phyloP scores from a whole-genome alignment of 2,888 invertebrate species.

The Drosophila paracracens region DNA sequence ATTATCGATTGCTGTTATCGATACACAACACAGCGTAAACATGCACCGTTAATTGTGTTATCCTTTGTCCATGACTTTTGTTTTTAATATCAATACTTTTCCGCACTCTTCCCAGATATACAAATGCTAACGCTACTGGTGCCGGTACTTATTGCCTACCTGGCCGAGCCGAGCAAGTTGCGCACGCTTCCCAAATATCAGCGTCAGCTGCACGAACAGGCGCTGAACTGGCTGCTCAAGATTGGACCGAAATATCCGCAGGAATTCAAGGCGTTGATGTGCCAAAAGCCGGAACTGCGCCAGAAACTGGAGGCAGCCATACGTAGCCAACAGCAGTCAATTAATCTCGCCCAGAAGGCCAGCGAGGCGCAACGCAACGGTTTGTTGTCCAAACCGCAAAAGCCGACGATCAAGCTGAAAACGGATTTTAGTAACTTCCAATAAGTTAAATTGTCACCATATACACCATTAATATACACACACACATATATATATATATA shows the following conservation, averaged over 20 bases:
- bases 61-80: background rate
- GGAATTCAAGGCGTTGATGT: slow-evolving; percentile 96
- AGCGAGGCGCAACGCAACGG: slow-evolving; percentile 85
- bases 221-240: slow-evolving; percentile 94
- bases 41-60: slow-evolving; percentile 29
- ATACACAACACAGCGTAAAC: background rate
- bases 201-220: slow-evolving; percentile 93
- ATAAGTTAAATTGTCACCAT: slow-evolving; percentile 80
- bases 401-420: slow-evolving; percentile 95
- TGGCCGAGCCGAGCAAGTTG: slow-evolving; percentile 89
- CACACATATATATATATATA: background rate
- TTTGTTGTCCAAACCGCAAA: slow-evolving; percentile 84
- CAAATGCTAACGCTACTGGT: slow-evolving; percentile 95
- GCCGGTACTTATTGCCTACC: slow-evolving; percentile 94
- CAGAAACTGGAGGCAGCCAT: slow-evolving; percentile 94
- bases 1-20: slow-evolving; percentile 28
- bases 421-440: slow-evolving; percentile 97
- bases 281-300: slow-evolving; percentile 92
- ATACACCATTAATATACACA: background rate
- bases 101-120: slow-evolving; percentile 88
- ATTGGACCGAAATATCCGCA: slow-evolving; percentile 97
- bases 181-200: slow-evolving; percentile 88
- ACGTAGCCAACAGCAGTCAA: slow-evolving; percentile 89
- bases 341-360: slow-evolving; percentile 85
- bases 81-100: background rate